phyloP scores from a whole-genome alignment of 2,113 vertebrate species.

The Ceyx melanurus region DNA sequence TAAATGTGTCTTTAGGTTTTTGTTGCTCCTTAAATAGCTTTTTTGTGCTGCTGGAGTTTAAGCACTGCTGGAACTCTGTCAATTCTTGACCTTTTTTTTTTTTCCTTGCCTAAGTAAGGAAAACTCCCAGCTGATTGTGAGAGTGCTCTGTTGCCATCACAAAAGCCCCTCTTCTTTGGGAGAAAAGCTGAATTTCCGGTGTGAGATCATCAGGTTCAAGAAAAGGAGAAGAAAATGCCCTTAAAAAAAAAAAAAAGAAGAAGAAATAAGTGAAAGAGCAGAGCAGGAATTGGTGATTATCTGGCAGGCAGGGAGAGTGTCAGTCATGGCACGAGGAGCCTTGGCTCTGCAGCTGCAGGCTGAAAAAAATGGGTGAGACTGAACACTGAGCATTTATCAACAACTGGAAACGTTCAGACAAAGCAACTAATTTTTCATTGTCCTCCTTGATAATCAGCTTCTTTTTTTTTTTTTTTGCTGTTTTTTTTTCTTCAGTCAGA shows the following conservation, averaged over 20 bases:
- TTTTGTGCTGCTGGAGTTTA: slow-evolving; percentile 71
- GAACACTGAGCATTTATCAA: slow-evolving; percentile 70
- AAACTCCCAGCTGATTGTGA: slow-evolving; percentile 79
- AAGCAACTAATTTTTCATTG: slow-evolving; percentile 70
- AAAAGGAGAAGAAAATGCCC: slow-evolving; percentile 69
- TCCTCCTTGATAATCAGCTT: not conserved
- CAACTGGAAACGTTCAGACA: slow-evolving; percentile 68
- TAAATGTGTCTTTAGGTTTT: slow-evolving; percentile 78
- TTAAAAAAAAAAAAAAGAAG: slow-evolving; percentile 44
- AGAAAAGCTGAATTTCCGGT: slow-evolving; percentile 83
- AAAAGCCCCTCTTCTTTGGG: slow-evolving; percentile 83
- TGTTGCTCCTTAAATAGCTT: slow-evolving; percentile 74
- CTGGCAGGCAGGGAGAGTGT: slow-evolving; percentile 73
- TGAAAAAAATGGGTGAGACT: slow-evolving; percentile 46
- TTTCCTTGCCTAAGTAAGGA: slow-evolving; percentile 72
- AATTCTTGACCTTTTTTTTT: slow-evolving; percentile 72
- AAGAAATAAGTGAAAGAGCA: slow-evolving; percentile 66
- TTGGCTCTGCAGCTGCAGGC: slow-evolving; percentile 69
- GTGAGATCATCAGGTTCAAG: slow-evolving; percentile 84
- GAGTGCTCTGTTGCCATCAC: slow-evolving; percentile 82
- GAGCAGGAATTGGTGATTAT: slow-evolving; percentile 76
- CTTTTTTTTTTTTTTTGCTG: not conserved
- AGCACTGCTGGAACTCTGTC: slow-evolving; percentile 75
- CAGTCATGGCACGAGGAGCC: slow-evolving; percentile 75
- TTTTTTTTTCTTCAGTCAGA: slow-evolving; percentile 11